These are phyloP conservation scores for Drosophila rubida DNA, from an alignment of 2,888 invertebrate genomes.

Conservation along the genomic window DNA sequence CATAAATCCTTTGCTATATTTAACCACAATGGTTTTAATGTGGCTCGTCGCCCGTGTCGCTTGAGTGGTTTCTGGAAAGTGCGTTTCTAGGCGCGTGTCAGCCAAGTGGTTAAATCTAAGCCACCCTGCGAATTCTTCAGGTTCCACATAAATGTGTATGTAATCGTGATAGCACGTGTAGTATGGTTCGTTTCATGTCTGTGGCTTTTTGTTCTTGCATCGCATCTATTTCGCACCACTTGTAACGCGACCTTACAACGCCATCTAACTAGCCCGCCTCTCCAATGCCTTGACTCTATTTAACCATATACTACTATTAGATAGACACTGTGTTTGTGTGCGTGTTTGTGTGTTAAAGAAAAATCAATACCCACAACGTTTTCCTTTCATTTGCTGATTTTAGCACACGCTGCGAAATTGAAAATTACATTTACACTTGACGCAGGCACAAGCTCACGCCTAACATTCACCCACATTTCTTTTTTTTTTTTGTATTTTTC, in stretches of 20 bases:
- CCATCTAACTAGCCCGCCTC: constrained; percentile 29
- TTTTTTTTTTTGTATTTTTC: not conserved
- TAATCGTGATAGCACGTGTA: not conserved
- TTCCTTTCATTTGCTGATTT: constrained; percentile 51
- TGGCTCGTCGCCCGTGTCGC: constrained; percentile 8
- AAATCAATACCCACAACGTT: constrained; percentile 65
- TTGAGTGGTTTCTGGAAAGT: constrained; percentile 28
- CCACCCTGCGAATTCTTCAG: not conserved
- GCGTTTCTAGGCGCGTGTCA: constrained; percentile 17
- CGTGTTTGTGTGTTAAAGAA: not conserved
- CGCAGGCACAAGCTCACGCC: constrained; percentile 48
- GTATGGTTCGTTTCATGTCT: constrained; percentile 7
- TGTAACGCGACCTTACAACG: constrained; percentile 49
- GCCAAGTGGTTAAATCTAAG: constrained; percentile 5
- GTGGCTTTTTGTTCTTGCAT: constrained; percentile 35
- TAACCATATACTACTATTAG: constrained; percentile 1
- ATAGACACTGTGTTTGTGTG: not conserved
- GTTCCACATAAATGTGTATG: constrained; percentile 1
- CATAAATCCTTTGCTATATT: constrained; percentile 42
- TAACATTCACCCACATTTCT: constrained; percentile 12
- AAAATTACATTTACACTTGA: constrained; percentile 77
- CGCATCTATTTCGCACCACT: constrained; percentile 47
- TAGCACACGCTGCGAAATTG: constrained; percentile 66
- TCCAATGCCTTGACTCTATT: constrained; percentile 17
- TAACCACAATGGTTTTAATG: constrained; percentile 34